phyloP scores from a whole-genome alignment of 2,888 invertebrate genomes.

The Matsumyia berberina region DNA sequence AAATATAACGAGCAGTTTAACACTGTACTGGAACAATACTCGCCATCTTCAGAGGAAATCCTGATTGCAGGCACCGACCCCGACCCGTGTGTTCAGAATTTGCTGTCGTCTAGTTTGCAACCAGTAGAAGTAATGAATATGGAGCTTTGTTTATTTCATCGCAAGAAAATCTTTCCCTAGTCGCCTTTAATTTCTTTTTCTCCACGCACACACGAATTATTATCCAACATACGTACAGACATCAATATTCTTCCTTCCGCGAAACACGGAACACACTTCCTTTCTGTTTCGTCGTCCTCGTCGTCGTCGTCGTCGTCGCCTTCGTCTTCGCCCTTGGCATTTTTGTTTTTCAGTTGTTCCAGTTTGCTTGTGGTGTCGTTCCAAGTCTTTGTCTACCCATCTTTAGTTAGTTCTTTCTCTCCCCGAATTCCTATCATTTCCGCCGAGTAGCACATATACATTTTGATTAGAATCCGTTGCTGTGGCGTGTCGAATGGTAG shows the following conservation, averaged over 20 bases:
- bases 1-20: background rate
- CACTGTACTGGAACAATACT: conserved; percentile 16
- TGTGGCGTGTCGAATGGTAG: conserved; percentile 25
- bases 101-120: conserved; percentile 35
- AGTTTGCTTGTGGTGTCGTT: conserved; percentile 37
- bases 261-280: conserved; percentile 11
- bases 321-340: conserved; percentile 15
- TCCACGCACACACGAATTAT: conserved; percentile 46
- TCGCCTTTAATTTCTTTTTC: conserved; percentile 54
- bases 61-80: conserved; percentile 2
- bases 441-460: conserved; percentile 26
- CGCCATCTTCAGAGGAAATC: conserved; percentile 28
- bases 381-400: conserved; percentile 10
- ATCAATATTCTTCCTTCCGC: conserved; percentile 36
- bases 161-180: conserved; percentile 73
- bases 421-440: conserved; percentile 6
- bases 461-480: conserved; percentile 42
- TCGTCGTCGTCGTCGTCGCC: conserved; percentile 31
- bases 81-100: conserved; percentile 35
- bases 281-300: conserved; percentile 42
- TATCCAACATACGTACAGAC: conserved; percentile 42
- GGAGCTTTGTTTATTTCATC: conserved; percentile 72
- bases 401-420: conserved; percentile 3
- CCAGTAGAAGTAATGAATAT: conserved; percentile 70
- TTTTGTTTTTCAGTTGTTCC: conserved; percentile 9